A percentile compares a stretch with the other conserved stretches of the same genome.
These are phyloP conservation scores for Nestor notabilis DNA, from an alignment of 2,113 vertebrate species.

Conservation along the genomic window DNA sequence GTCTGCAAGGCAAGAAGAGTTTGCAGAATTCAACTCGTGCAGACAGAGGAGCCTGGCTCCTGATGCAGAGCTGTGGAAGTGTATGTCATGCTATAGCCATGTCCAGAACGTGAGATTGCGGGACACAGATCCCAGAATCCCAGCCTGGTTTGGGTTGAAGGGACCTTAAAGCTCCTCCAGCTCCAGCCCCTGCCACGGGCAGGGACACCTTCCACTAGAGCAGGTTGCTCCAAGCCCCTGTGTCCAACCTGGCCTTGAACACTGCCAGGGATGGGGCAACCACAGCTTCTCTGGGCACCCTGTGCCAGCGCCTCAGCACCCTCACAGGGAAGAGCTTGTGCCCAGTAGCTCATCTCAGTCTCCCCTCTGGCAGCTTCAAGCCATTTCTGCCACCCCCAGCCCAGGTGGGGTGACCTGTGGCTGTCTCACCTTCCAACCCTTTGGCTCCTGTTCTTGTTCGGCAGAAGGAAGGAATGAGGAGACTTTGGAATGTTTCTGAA, in stretches of 20 bases:
- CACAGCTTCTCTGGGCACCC: too few relatives aligned
- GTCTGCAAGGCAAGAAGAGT: neutral
- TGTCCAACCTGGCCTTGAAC: neutral
- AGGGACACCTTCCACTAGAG: neutral
- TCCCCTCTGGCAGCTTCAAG: neutral
- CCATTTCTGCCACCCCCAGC: rapidly evolving
- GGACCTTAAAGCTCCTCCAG: neutral
- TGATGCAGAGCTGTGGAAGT: neutral
- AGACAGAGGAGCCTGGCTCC: neutral
- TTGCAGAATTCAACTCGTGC: neutral
- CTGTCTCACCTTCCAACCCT: neutral
- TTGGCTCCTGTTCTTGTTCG: neutral
- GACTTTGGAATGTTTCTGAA: neutral
- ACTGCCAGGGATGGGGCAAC: neutral
- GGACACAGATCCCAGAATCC: neutral
- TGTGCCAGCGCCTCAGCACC: too few relatives aligned
- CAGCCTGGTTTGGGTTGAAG: neutral
- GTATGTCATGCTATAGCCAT: rapidly evolving
- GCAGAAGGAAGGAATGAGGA: neutral
- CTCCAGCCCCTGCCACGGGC: rapidly evolving
- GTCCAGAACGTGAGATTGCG: neutral
- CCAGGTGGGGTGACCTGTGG: rapidly evolving
- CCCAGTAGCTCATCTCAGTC: neutral
- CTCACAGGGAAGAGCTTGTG: neutral
- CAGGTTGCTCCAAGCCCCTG: neutral